phyloP scores from a whole-genome alignment of 2,113 vertebrate genomes.

The Phoxinus phoxinus region DNA sequence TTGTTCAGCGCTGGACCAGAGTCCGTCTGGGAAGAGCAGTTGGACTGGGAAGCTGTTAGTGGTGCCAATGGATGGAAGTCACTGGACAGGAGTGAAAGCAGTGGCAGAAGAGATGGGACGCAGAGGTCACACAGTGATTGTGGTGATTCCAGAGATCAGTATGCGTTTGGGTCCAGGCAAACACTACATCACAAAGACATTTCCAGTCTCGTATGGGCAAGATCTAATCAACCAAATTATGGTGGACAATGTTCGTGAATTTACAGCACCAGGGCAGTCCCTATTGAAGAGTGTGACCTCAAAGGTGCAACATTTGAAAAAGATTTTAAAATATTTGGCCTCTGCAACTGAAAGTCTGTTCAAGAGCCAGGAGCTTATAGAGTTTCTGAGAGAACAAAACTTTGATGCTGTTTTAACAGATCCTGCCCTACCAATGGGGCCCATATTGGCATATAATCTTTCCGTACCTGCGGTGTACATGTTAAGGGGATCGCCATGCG shows the following conservation, averaged over 20 bases:
- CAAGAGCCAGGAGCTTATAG: slow-evolving; percentile 63
- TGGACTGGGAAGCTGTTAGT: slow-evolving; percentile 80
- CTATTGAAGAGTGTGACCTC: slow-evolving; percentile 66
- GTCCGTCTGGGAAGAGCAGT: not conserved
- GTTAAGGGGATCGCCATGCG: slow-evolving; percentile 73
- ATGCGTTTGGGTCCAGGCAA: slow-evolving; percentile 75
- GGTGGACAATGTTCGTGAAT: fast-evolving
- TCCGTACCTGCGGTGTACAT: slow-evolving; percentile 69
- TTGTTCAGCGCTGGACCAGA: not conserved
- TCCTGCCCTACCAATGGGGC: slow-evolving; percentile 67
- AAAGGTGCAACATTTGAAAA: not conserved
- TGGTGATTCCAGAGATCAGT: slow-evolving; percentile 77
- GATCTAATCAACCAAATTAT: slow-evolving; percentile 51
- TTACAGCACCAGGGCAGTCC: not conserved
- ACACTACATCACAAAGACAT: slow-evolving; percentile 72
- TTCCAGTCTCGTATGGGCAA: slow-evolving; percentile 66
- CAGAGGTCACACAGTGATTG: slow-evolving; percentile 77
- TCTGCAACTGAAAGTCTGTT: slow-evolving; percentile 73
- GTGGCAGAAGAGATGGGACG: slow-evolving; percentile 75
- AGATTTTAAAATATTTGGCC: fast-evolving
- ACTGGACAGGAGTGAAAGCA: slow-evolving; percentile 80
- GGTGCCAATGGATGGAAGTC: slow-evolving; percentile 86
- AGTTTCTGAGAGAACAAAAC: slow-evolving; percentile 52
- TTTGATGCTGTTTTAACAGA: slow-evolving; percentile 77
- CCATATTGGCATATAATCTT: slow-evolving; percentile 67